Percentiles rank a stretch among this genome's conserved stretches.
phyloP scores from a whole-genome alignment of 2,113 vertebrate genomes.

The Cranoglanis bouderius region DNA sequence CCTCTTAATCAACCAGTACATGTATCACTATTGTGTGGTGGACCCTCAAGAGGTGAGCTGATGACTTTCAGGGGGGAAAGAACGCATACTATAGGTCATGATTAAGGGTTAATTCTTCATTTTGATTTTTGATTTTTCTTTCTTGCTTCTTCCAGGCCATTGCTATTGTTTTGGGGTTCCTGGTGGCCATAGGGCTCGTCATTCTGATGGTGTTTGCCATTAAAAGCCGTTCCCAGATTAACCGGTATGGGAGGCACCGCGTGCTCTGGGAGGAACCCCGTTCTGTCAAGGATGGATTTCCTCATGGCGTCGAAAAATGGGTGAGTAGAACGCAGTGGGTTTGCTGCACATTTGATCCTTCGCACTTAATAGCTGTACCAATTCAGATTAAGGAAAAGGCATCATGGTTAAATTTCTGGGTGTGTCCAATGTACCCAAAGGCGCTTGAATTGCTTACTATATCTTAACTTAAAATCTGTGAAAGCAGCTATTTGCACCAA shows the following conservation, averaged over 20 bases:
- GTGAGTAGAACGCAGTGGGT: slow-evolving; percentile 67
- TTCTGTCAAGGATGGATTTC: slow-evolving; percentile 59
- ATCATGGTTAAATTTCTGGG: slow-evolving; percentile 69
- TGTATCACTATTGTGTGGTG: slow-evolving; percentile 92
- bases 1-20: slow-evolving; percentile 84
- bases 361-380: background rate
- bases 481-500: background rate
- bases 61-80: background rate
- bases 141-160: slow-evolving; percentile 72
- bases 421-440: slow-evolving; percentile 53
- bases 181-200: slow-evolving; percentile 81
- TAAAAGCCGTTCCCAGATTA: slow-evolving; percentile 79
- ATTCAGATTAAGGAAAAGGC: slow-evolving; percentile 23
- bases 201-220: slow-evolving; percentile 86
- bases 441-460: background rate
- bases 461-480: background rate
- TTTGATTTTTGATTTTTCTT: background rate
- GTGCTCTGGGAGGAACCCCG: slow-evolving; percentile 83
- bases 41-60: slow-evolving; percentile 87
- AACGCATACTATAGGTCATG: background rate
- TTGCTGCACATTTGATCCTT: background rate
- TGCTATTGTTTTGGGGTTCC: slow-evolving; percentile 84
- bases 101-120: background rate
- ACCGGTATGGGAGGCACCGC: slow-evolving; percentile 74
- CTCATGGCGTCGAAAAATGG: slow-evolving; percentile 84